Percentiles rank a stretch among this genome's conserved stretches.
Conservation (phyloP, 1,140 invertebrate genomes). For the Zaprionus nigranus region DNA sequence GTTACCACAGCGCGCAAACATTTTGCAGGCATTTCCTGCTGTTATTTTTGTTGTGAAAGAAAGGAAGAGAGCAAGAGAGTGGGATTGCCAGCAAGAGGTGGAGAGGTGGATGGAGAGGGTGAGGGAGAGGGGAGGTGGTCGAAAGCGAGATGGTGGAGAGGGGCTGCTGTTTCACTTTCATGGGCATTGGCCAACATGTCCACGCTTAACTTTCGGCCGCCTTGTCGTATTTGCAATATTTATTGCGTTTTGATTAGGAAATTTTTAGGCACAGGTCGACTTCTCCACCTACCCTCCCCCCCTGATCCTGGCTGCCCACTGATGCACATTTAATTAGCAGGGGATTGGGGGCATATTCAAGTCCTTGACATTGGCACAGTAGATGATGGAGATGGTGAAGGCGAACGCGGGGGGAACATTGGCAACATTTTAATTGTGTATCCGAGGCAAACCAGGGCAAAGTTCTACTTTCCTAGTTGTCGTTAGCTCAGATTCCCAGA, state of each 20-base stretch:
- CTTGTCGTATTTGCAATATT: conserved; percentile 77
- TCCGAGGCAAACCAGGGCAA: conserved; percentile 26
- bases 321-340: conserved; percentile 44
- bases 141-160: too few species aligned
- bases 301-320: background rate
- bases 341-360: conserved; percentile 8
- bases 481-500: conserved; percentile 3
- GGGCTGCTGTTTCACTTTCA: conserved; percentile 42
- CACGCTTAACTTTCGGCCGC: conserved; percentile 70
- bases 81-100: background rate
- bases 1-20: conserved; percentile 73
- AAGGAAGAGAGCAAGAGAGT: background rate
- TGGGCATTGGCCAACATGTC: conserved; percentile 47
- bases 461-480: conserved; percentile 27
- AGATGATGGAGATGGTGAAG: background rate
- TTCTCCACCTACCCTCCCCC: background rate
- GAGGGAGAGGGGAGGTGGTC: background rate
- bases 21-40: conserved; percentile 63
- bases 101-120: background rate
- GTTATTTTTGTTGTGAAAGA: background rate
- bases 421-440: conserved; percentile 42
- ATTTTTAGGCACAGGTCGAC: conserved; percentile 2
- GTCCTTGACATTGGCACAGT: conserved; percentile 29
- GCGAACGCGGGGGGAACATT: background rate
- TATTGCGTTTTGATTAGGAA: conserved; percentile 76